Percentiles rank a stretch among this genome's conserved stretches.
Conservation (phyloP, 2,797 vertebrate genomes). For the Typhlichthys eigenmanni region DNA sequence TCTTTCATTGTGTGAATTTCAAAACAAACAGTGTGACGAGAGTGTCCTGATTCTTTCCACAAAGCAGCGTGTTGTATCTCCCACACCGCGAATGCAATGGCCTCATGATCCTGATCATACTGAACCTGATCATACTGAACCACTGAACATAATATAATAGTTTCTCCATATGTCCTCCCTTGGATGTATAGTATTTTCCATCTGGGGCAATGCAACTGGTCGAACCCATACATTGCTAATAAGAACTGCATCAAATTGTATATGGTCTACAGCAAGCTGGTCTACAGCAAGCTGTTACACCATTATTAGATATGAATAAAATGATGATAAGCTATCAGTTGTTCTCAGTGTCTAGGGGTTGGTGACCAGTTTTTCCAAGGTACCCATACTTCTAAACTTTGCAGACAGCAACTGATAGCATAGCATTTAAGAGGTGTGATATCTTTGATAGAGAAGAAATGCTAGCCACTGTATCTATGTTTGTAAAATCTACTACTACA, state of each 20-base stretch:
- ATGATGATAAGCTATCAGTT: conserved; percentile 20
- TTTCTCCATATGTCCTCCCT: conserved; percentile 29
- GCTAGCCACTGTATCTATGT: background rate
- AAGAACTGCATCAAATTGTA: background rate
- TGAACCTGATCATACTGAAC: conserved; percentile 12
- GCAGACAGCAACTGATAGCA: background rate
- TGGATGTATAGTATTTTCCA: conserved; percentile 17
- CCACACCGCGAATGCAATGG: conserved; percentile 29
- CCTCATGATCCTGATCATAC: conserved; percentile 36
- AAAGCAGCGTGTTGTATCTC: conserved; percentile 23
- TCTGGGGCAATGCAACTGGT: background rate
- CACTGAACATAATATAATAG: conserved; percentile 41
- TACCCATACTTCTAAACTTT: background rate
- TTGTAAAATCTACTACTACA: no score
- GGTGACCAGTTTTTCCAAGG: conserved; percentile 43
- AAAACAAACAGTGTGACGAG: background rate
- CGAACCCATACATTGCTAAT: conserved; percentile 35
- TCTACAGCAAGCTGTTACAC: background rate
- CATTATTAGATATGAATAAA: background rate
- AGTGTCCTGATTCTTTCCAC: background rate
- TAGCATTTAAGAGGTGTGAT: conserved; percentile 3
- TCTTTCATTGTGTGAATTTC: no score
- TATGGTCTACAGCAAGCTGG: background rate
- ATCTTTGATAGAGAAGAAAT: background rate
- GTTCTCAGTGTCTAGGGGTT: conserved; percentile 16